Conservation (phyloP, 2,888 invertebrate species). For the Drosophila peninsularis region DNA sequence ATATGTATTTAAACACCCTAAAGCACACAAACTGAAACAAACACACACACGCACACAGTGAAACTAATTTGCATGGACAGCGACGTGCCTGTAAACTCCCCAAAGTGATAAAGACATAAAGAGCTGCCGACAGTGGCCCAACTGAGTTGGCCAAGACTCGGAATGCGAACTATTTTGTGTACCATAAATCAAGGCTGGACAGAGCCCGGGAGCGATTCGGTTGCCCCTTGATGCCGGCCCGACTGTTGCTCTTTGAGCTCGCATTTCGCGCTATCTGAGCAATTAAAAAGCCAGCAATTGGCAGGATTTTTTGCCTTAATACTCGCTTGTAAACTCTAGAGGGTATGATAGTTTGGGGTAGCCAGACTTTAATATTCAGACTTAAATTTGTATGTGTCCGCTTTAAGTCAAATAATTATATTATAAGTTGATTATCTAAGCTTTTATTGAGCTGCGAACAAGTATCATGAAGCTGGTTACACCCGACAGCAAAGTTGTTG, state of each 20-base stretch:
- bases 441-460: neutral
- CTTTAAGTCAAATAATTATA: too few species aligned
- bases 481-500: neutral
- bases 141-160: slow-evolving; percentile 19
- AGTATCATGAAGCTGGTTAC: neutral
- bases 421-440: too few species aligned
- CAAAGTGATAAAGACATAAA: slow-evolving; percentile 63
- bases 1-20: slow-evolving; percentile 47
- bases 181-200: slow-evolving; percentile 55
- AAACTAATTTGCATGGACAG: slow-evolving; percentile 54
- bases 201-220: slow-evolving; percentile 23
- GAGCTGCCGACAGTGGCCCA: slow-evolving; percentile 39
- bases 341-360: neutral
- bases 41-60: slow-evolving; percentile 5
- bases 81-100: slow-evolving; percentile 49
- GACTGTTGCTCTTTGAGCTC: slow-evolving; percentile 23
- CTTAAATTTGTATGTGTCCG: neutral
- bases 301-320: slow-evolving; percentile 7
- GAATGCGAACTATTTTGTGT: slow-evolving; percentile 57
- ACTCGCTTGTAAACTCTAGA: neutral
- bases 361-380: neutral
- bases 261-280: slow-evolving; percentile 48
- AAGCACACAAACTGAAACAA: slow-evolving; percentile 16
- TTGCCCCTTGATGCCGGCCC: slow-evolving; percentile 1
- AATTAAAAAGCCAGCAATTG: slow-evolving; percentile 47